Evolutionary conservation across 2,113 vertebrate species (phyloP).

Genomic region (Leptobrachium ailaonicum): DNA sequence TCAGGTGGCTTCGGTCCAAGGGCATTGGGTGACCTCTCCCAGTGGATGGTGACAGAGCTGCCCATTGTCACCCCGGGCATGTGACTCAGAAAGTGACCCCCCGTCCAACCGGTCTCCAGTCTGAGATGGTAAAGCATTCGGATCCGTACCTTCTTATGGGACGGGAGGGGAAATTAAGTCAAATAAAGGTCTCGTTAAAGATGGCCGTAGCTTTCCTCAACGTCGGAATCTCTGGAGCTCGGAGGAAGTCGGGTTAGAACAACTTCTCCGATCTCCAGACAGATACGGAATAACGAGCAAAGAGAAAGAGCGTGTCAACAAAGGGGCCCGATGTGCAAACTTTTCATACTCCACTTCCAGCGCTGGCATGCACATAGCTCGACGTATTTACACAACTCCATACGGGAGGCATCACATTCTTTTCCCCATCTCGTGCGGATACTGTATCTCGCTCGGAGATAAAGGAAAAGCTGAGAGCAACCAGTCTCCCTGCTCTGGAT

Average conservation of each 20-base stretch:
- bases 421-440: not conserved
- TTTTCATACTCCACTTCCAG: not conserved
- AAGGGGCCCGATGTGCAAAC: not conserved
- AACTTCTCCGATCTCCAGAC: slow-evolving; percentile 4
- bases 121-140: slow-evolving; percentile 1
- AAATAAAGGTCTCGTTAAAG: not conserved
- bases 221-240: not conserved
- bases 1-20: slow-evolving; percentile 45
- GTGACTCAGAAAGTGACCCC: not conserved
- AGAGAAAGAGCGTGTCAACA: not conserved
- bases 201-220: not conserved
- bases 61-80: slow-evolving; percentile 30
- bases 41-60: slow-evolving; percentile 30
- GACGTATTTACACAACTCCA: not conserved
- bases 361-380: not conserved
- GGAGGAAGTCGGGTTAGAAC: not conserved
- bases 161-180: not conserved
- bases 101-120: not conserved
- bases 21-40: slow-evolving; percentile 14
- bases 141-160: slow-evolving; percentile 3
- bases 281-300: not conserved
- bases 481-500: no score
- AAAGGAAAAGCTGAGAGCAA: no score
- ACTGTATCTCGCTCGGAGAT: no score
- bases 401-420: not conserved